Evolutionary conservation across 2,113 vertebrate species (phyloP).

Genomic region (Leucoraja erinaceus): DNA sequence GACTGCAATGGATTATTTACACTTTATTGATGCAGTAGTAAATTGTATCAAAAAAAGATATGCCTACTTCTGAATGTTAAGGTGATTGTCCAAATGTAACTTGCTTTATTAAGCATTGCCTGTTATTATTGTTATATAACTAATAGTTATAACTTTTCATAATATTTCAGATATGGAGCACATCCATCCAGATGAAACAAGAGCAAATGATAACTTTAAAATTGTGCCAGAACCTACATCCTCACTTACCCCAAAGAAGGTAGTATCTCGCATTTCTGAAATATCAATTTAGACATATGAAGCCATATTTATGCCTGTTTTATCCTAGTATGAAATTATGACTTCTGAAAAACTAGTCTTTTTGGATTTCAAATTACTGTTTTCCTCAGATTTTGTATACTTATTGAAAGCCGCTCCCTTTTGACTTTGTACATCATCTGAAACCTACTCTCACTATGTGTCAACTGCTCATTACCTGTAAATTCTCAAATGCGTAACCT

Average conservation of each 20-base stretch:
- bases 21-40: neutral
- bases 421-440: neutral
- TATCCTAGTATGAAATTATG: neutral
- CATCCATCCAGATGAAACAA: neutral
- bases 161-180: slow-evolving; percentile 20
- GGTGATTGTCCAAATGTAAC: neutral
- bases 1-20: neutral
- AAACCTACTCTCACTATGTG: too few relatives aligned
- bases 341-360: neutral
- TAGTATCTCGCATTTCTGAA: slow-evolving; percentile 42
- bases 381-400: neutral
- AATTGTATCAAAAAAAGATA: neutral
- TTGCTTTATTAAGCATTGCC: neutral
- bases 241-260: slow-evolving; percentile 47
- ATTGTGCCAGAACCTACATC: slow-evolving; percentile 39
- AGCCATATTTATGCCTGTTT: neutral
- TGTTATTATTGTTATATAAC: neutral
- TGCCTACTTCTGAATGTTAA: neutral
- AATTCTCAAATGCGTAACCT: neutral
- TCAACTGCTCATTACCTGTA: neutral
- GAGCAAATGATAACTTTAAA: slow-evolving; percentile 3
- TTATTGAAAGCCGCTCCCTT: neutral
- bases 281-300: neutral
- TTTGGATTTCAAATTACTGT: neutral
- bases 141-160: neutral